Base-by-base conservation (phyloP, 1,140 invertebrate species). In the Drosophila melanica region DNA sequence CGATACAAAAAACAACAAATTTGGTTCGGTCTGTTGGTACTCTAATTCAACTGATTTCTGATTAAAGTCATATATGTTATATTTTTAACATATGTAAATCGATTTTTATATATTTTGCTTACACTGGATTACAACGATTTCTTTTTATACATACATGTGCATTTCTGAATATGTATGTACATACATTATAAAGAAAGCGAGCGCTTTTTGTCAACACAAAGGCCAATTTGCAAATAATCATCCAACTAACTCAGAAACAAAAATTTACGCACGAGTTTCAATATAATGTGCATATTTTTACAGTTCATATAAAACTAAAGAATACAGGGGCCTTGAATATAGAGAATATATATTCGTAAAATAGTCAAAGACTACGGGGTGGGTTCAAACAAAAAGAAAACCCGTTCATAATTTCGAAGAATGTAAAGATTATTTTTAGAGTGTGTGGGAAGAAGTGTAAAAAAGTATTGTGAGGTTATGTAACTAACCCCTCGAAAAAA, bases 161-260 rank as follows among this genome's bases (percentile, higher is more conserved):
- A 45, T 64, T 18, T 53, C 20, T 68, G 47, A 16, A 72, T 42
- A 57, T 71, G 14, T 64, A 50, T 53, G 65, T 33, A 57, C 41
- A 75, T 54, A 64, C 53, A 58, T 54, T 55, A 67, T 70, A 74
- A 72, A 70, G 73, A 71, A 79, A 89, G 81, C 77, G 79, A 92
- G 90, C 90, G 86, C 90, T 92, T 90, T 92, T 91, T 90, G 84
- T 92, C 90, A 92, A 92, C 91, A 92, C 90, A 92, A 92, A 92
- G 91, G 90, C 91, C 91, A 91, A 92, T 90, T 87, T 91, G 81
- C 90, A 92, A 90, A 90, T 91, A 92, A 92, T 92, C 90, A 92
- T 90, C 90, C 86, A 91, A 91, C 91, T 92, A 92, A 91, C 90
- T 84, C 85, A 74, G 75, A 91, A 91, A 91, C 73, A 79, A 90